phyloP scores from a whole-genome alignment of 2,888 invertebrate species.

The Phrixothrix hirtus region DNA sequence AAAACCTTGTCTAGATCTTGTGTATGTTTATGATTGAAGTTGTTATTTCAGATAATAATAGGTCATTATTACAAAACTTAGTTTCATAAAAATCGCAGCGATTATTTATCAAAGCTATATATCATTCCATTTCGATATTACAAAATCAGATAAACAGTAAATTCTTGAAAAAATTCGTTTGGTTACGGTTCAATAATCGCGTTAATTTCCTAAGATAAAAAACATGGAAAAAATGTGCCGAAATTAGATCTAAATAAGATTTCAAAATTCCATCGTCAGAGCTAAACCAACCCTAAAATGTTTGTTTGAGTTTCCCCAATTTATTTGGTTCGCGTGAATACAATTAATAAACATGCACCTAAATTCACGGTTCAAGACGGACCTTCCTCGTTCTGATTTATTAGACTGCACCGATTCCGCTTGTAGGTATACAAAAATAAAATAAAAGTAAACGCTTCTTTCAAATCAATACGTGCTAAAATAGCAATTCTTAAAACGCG shows the following conservation, averaged over 20 bases:
- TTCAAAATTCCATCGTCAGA: no score
- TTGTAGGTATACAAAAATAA: constrained; percentile 41
- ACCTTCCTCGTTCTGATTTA: constrained; percentile 47
- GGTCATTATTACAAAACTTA: no score
- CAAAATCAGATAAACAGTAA: not conserved
- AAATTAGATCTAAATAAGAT: no score
- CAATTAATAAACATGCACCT: constrained; percentile 52
- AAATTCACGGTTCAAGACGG: constrained; percentile 47
- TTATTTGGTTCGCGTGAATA: constrained; percentile 46
- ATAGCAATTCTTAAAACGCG: constrained; percentile 34
- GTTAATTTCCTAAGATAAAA: not conserved
- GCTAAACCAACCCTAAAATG: no score
- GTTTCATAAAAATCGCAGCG: no score
- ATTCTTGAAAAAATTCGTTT: not conserved
- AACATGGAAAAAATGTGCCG: not conserved
- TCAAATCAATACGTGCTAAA: constrained; percentile 39
- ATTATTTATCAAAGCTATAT: not conserved
- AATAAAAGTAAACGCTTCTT: constrained; percentile 36
- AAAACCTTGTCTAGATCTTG: no score
- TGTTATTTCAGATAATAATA: no score
- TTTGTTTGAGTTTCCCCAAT: not conserved
- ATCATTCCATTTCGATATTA: not conserved
- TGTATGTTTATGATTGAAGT: no score
- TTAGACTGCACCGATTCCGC: constrained; percentile 51
- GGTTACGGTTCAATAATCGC: not conserved